Evolutionary conservation across 2,888 invertebrate genomes (phyloP).

Genomic region (Leptinotarsa peninsularis): DNA sequence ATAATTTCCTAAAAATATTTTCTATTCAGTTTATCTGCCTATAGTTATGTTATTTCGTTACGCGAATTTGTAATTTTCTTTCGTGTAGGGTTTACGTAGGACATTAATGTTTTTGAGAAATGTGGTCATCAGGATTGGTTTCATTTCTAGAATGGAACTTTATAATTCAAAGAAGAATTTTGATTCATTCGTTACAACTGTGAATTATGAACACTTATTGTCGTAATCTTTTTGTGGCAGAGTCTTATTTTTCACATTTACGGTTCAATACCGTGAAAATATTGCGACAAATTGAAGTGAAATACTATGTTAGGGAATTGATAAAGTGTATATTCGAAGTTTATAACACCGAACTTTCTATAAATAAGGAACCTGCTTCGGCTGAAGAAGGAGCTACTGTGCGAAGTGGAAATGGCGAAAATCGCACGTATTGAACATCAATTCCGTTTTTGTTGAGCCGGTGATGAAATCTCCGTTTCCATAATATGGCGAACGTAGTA

Average conservation of each 20-base stretch:
- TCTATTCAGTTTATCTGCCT: too few relatives aligned
- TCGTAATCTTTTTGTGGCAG: conserved; percentile 10
- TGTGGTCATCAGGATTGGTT: too few relatives aligned
- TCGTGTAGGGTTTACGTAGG: too few relatives aligned
- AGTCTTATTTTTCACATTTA: conserved; percentile 22
- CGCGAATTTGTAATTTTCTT: too few relatives aligned
- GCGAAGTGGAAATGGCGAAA: conserved; percentile 8
- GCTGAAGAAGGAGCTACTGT: neutral
- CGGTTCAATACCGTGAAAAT: conserved; percentile 23
- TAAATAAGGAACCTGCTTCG: conserved; percentile 8
- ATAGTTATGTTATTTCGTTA: too few relatives aligned
- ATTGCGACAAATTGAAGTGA: conserved; percentile 13
- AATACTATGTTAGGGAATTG: conserved; percentile 19
- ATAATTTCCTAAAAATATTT: too few relatives aligned
- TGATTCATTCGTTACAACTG: too few relatives aligned
- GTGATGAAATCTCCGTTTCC: conserved; percentile 19
- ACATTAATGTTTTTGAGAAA: too few relatives aligned
- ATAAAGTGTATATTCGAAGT: conserved; percentile 25
- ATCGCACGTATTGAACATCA: conserved; percentile 22
- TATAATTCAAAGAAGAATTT: too few relatives aligned
- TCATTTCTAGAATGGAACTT: too few relatives aligned
- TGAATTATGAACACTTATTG: too few relatives aligned
- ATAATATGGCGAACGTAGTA: conserved; percentile 5
- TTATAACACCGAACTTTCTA: conserved; percentile 18
- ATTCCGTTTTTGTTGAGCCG: conserved; percentile 19